Conservation (phyloP, 2,888 invertebrate genomes). For the Melangyna quadrimaculata region DNA sequence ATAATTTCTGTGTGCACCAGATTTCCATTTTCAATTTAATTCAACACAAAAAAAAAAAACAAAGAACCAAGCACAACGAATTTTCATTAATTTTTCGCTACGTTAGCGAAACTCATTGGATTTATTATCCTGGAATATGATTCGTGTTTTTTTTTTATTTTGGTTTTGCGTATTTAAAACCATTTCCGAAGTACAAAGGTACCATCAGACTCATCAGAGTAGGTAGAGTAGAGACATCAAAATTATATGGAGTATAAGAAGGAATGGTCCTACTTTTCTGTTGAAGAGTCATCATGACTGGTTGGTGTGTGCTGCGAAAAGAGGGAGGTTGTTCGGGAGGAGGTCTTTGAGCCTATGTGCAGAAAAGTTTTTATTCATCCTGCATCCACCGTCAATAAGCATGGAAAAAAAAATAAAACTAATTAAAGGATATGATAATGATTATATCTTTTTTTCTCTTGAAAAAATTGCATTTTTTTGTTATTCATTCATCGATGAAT, state of each 20-base stretch:
- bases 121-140: constrained; percentile 52
- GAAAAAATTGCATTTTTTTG: neutral
- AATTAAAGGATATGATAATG: constrained; percentile 25
- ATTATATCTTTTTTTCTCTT: neutral
- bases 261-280: neutral
- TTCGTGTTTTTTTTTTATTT: constrained; percentile 10
- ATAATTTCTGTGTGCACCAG: constrained; percentile 17
- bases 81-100: constrained; percentile 61
- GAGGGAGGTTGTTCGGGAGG: neutral
- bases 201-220: neutral
- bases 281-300: neutral
- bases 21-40: constrained; percentile 35
- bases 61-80: neutral
- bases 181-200: neutral
- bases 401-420: constrained; percentile 14
- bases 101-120: constrained; percentile 36
- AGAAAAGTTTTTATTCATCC: neutral
- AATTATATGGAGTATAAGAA: neutral
- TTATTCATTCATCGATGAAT: neutral
- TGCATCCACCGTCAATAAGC: constrained; percentile 11
- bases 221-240: neutral
- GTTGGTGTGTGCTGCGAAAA: neutral
- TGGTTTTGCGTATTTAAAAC: constrained; percentile 17
- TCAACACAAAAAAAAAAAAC: too few relatives aligned
- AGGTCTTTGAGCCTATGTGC: neutral